Evolutionary conservation across 2,797 vertebrate genomes (phyloP).

Genomic region (Prunella strophiata): DNA sequence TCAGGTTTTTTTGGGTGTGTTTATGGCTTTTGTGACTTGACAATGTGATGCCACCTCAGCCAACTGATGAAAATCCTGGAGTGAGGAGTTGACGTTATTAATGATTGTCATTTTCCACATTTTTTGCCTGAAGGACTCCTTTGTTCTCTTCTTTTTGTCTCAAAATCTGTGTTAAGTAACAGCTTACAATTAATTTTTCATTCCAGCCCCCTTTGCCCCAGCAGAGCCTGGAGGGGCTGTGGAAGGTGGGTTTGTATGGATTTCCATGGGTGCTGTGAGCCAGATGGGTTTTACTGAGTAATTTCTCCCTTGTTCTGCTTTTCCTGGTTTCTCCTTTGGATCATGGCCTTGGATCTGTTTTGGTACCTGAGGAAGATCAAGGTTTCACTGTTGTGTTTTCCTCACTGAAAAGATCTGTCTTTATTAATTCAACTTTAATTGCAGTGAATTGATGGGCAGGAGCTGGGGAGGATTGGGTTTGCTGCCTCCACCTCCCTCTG

Average conservation of each 20-base stretch:
- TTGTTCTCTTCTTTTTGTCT: conserved; percentile 58
- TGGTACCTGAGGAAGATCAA: not conserved
- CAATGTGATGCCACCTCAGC: not conserved
- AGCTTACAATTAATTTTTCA: not conserved
- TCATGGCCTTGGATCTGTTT: fast-evolving
- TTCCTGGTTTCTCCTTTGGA: not conserved
- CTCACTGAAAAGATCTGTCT: not conserved
- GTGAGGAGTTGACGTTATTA: conserved; percentile 2
- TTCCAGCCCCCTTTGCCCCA: not conserved
- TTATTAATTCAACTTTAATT: not conserved
- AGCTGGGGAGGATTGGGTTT: not conserved
- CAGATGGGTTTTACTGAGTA: not conserved
- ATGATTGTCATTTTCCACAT: not conserved
- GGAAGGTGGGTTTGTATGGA: not conserved
- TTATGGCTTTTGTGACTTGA: not conserved
- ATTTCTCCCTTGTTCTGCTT: not conserved
- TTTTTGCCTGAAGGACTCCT: conserved; percentile 44
- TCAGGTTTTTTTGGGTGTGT: not conserved
- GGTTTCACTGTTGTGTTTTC: not conserved
- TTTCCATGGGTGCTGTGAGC: not conserved
- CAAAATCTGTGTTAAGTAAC: conserved; percentile 14
- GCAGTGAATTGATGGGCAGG: not conserved
- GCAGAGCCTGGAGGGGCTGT: not conserved
- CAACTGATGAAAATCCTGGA: conserved; percentile 9
- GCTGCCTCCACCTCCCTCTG: not conserved